Evolutionary conservation across 1,140 invertebrate genomes (phyloP), one percentile per base, ranked within the genome.

Genomic region (Zophobas atratus): DNA sequence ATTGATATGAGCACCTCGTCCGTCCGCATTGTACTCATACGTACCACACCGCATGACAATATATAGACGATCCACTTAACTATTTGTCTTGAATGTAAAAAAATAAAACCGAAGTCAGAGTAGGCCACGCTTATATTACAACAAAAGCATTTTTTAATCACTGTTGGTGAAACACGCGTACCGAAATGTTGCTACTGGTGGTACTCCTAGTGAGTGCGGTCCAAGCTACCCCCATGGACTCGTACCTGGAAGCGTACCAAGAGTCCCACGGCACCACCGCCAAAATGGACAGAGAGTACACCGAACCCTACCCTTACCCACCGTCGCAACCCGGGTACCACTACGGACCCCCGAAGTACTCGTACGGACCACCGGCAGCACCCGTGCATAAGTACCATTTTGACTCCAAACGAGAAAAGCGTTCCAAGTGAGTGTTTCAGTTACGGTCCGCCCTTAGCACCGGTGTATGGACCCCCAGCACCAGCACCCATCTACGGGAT

Each of bases 331-430:
- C 57, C 35, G 70, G 57, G 56, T 75, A 51, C 1, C 70, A 79
- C 32, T 79, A 81, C 41, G 74, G 76, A 38, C 80, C 76, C 63
- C 70, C 76, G 41, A 56, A 36, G 53, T 49, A 46, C 70, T 84
- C 49, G 39, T 87, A 87, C 80, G 86, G 84, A 2, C 82, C 85
- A 6, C 87, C 88, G 88, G 78, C 85, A 85, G 8, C 81, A 84
- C 2, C 84, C 87, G 51, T 85, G 80, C 41, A 55, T 6, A n/a
- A 32, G 60, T 77, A 77, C 34, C 2, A 20, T 8, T n/a, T 2
- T 51, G 2, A 20, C 4, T 2, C 2, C 20, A 67, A 67, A 33
- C 8, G 4, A 41, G 43, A 67, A 70, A 34, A 70, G 46, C 8
- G 60, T 39, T 51, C 60, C 34, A 38, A 46, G 38, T 73, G 76